phyloP scores from a whole-genome alignment of 2,888 invertebrate genomes.

The Tribolium freemani region DNA sequence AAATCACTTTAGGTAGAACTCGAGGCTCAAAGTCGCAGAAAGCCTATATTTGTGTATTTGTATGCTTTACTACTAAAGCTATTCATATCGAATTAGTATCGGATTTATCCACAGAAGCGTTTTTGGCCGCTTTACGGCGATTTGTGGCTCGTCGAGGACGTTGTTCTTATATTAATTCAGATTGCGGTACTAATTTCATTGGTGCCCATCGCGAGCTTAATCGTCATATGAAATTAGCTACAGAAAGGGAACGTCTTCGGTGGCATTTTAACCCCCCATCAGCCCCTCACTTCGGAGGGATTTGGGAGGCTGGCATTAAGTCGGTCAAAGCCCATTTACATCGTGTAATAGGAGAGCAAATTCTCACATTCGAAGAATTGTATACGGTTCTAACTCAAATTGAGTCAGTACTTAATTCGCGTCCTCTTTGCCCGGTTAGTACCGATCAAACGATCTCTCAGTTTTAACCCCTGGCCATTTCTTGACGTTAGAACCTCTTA shows the following conservation, averaged over 20 bases:
- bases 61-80: not conserved
- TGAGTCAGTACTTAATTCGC: not conserved
- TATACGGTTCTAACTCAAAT: not conserved
- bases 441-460: not conserved
- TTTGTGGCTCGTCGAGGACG: not conserved
- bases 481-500: not conserved
- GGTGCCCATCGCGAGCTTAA: not conserved
- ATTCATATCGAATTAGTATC: not conserved
- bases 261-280: not conserved
- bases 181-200: not conserved
- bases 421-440: not conserved
- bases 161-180: not conserved
- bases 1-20: not conserved
- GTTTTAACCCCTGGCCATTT: not conserved
- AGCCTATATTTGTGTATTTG: not conserved
- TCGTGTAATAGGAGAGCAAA: not conserved
- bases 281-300: not conserved
- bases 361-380: not conserved
- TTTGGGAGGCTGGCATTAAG: not conserved
- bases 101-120: not conserved
- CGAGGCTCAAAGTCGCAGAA: not conserved
- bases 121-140: not conserved
- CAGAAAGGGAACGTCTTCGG: not conserved
- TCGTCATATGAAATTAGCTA: not conserved
- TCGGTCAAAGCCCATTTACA: not conserved